Evolutionary conservation across 1,140 invertebrate genomes (phyloP).

Genomic region (Ips typographus): DNA sequence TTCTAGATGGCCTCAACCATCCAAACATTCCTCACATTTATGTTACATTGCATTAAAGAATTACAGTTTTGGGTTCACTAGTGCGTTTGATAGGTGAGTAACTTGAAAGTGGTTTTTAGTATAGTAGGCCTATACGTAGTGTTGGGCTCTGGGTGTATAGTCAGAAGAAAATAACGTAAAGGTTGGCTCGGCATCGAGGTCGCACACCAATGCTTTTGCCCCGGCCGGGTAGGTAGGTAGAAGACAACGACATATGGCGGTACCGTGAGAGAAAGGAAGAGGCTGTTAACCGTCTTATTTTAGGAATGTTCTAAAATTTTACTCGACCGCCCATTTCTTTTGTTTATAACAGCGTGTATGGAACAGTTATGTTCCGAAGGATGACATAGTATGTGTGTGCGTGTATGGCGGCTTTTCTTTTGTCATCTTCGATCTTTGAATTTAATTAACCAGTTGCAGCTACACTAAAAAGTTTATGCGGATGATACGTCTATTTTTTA

Average conservation of each 20-base stretch:
- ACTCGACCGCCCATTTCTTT: conserved; percentile 4
- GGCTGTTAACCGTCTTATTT: conserved; percentile 3
- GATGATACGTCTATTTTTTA: no score
- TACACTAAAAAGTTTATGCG: no score
- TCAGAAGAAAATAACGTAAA: not conserved
- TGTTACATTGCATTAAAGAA: not conserved
- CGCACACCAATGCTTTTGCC: conserved; percentile 13
- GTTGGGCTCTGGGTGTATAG: conserved; percentile 3
- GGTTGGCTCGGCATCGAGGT: conserved; percentile 17
- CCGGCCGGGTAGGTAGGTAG: conserved; percentile 15
- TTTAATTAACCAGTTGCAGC: no score
- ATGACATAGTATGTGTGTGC: no score
- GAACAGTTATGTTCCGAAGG: no score
- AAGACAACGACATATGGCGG: conserved; percentile 28
- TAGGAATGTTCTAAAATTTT: conserved; percentile 10
- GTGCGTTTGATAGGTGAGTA: not conserved
- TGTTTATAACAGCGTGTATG: not conserved
- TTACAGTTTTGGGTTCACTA: not conserved
- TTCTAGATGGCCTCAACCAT: no score
- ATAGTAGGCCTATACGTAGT: conserved; percentile 14
- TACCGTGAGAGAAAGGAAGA: conserved; percentile 35
- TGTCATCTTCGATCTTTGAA: no score
- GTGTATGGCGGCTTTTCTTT: no score
- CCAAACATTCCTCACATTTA: not conserved
- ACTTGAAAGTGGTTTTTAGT: not conserved